Evolutionary conservation across 2,797 vertebrate species (phyloP).

Genomic region (Oryzias dopingdopingensis): DNA sequence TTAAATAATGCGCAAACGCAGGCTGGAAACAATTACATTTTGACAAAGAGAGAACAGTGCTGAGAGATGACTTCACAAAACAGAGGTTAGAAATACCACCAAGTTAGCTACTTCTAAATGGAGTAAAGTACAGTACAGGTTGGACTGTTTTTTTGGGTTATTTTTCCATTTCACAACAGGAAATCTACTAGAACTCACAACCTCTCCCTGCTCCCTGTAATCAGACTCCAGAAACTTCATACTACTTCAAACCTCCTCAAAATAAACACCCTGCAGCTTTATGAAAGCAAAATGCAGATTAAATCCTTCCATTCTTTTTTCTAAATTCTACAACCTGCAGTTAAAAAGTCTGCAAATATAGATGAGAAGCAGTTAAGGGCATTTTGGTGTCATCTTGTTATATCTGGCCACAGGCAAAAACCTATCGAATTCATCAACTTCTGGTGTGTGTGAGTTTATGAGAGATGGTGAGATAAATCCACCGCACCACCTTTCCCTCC

Average conservation of each 20-base stretch:
- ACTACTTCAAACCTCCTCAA: neutral
- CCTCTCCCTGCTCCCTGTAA: conserved; percentile 61
- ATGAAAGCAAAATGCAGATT: neutral
- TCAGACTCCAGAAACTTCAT: conserved; percentile 18
- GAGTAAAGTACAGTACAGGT: conserved; percentile 9
- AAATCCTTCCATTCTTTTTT: no score
- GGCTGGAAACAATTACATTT: neutral
- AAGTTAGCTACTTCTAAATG: neutral
- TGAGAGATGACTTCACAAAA: conserved; percentile 18
- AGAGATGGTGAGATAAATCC: conserved; percentile 18
- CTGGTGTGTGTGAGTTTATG: conserved; percentile 2
- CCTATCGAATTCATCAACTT: conserved; percentile 45
- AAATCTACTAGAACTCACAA: conserved; percentile 74
- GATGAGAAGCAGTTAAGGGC: neutral
- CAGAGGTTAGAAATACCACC: conserved; percentile 7
- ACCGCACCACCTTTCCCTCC: conserved; percentile 8
- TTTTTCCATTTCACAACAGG: conserved; percentile 77
- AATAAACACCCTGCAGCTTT: neutral
- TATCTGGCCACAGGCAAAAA: conserved; percentile 42
- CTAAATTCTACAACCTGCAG: neutral
- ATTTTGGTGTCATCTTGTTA: conserved; percentile 22
- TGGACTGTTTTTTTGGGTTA: conserved; percentile 23
- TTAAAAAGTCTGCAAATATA: neutral
- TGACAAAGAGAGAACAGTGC: neutral
- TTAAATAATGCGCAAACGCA: conserved; percentile 4